A percentile compares a stretch with the other conserved stretches of the same genome.
These are phyloP conservation scores for Sycobia sp. DNA, from an alignment of 1,140 invertebrate species.

Conservation along the genomic window DNA sequence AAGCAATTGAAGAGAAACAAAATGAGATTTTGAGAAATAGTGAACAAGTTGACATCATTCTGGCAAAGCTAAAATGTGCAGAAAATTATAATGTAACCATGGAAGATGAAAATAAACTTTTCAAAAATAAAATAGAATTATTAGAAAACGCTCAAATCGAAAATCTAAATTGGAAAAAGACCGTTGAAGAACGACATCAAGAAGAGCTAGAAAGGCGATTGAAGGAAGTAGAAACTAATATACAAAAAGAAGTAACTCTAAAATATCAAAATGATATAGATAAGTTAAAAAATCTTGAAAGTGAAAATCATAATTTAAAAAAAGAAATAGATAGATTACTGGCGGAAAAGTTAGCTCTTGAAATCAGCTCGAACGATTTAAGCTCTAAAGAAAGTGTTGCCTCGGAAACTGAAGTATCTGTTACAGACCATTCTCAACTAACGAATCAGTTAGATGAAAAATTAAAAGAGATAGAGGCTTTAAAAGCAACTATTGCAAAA, in stretches of 20 bases:
- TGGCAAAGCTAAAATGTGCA: not conserved
- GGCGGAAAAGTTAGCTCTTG: slow-evolving; percentile 4
- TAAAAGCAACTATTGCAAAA: slow-evolving; percentile 40
- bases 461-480: slow-evolving; percentile 31
- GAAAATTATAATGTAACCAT: not conserved
- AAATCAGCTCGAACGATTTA: not conserved
- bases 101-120: slow-evolving; percentile 24
- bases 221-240: not conserved
- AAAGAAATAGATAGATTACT: slow-evolving; percentile 21
- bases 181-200: not conserved
- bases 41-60: not conserved
- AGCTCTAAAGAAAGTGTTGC: not conserved
- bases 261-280: slow-evolving; percentile 15
- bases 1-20: slow-evolving; percentile 8
- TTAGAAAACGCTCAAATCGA: too few species aligned
- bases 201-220: not conserved
- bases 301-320: slow-evolving; percentile 30
- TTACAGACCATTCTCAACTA: slow-evolving; percentile 23
- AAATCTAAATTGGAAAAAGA: slow-evolving; percentile 5
- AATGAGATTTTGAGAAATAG: not conserved
- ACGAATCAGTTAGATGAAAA: slow-evolving; percentile 35
- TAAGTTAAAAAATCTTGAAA: not conserved
- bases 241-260: not conserved
- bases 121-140: slow-evolving; percentile 21
- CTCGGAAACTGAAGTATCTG: not conserved